Conservation (phyloP, 2,797 vertebrate species). For the Oreortyx pictus region DNA sequence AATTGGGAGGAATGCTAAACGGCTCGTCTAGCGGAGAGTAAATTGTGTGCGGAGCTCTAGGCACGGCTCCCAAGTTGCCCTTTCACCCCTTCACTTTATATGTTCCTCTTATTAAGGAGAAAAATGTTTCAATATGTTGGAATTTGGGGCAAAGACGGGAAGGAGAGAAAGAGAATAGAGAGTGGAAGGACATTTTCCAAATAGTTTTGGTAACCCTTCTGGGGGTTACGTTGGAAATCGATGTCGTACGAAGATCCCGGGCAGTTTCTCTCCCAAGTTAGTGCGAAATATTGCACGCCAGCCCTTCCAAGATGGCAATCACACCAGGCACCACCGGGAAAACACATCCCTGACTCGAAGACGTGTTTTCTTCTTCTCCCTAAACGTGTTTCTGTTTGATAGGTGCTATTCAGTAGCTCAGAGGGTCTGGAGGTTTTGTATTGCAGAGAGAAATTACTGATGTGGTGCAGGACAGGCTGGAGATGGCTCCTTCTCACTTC, state of each 20-base stretch:
- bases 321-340: not conserved
- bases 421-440: not conserved
- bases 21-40: slow-evolving; percentile 77
- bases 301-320: not conserved
- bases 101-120: slow-evolving; percentile 98
- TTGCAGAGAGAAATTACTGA: not conserved
- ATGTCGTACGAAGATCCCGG: not conserved
- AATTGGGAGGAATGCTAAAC: slow-evolving; percentile 82
- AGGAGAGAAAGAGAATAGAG: slow-evolving; percentile 72
- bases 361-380: not conserved
- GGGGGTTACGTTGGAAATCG: not conserved
- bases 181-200: slow-evolving; percentile 73
- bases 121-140: slow-evolving; percentile 99
- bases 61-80: slow-evolving; percentile 93
- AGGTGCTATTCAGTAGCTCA: not conserved
- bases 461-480: not conserved
- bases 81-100: slow-evolving; percentile 95
- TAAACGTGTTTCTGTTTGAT: not conserved
- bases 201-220: slow-evolving; percentile 51
- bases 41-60: slow-evolving; percentile 85
- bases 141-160: slow-evolving; percentile 74
- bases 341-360: not conserved
- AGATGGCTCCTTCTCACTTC: not conserved
- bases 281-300: not conserved
- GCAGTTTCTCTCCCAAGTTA: not conserved